These are phyloP conservation scores for Lepidotrigona ventralis DNA, from an alignment of 1,140 invertebrate species.

Conservation along the genomic window DNA sequence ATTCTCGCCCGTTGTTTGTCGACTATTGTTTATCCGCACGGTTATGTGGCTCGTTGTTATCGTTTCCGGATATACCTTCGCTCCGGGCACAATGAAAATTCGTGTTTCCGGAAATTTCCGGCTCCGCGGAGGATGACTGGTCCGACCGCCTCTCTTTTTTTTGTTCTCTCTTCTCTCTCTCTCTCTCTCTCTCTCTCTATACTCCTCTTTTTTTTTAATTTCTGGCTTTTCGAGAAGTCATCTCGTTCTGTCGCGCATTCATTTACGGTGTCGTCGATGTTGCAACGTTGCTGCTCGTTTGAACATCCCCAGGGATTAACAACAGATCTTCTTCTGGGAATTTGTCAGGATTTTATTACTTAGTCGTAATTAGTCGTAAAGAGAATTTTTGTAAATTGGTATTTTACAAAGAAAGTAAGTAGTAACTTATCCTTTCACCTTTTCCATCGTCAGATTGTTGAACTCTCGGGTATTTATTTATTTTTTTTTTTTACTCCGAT, in stretches of 20 bases:
- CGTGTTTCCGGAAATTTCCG: slow-evolving; percentile 45
- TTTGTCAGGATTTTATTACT: neutral
- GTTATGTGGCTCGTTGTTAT: slow-evolving; percentile 47
- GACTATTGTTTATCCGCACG: slow-evolving; percentile 48
- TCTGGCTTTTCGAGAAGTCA: neutral
- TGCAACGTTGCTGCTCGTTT: neutral
- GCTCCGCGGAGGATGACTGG: slow-evolving; percentile 18
- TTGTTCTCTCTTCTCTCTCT: neutral
- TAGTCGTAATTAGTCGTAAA: neutral
- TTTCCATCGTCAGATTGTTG: too few relatives aligned
- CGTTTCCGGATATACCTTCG: slow-evolving; percentile 44
- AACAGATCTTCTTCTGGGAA: neutral
- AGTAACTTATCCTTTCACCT: too few relatives aligned
- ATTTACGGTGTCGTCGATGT: neutral
- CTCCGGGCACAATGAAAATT: slow-evolving; percentile 42
- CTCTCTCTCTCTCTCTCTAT: too few relatives aligned
- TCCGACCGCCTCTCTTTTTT: neutral
- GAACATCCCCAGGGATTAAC: neutral
- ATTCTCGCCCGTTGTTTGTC: slow-evolving; percentile 33
- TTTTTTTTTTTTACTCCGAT: too few relatives aligned
- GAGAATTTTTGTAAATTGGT: neutral
- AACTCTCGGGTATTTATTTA: too few relatives aligned
- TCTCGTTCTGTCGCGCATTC: slow-evolving; percentile 16
- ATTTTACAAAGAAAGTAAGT: too few relatives aligned
- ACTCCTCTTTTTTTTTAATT: neutral